phyloP scores from a whole-genome alignment of 1,140 invertebrate species.

The Chionoecetes opilio region DNA sequence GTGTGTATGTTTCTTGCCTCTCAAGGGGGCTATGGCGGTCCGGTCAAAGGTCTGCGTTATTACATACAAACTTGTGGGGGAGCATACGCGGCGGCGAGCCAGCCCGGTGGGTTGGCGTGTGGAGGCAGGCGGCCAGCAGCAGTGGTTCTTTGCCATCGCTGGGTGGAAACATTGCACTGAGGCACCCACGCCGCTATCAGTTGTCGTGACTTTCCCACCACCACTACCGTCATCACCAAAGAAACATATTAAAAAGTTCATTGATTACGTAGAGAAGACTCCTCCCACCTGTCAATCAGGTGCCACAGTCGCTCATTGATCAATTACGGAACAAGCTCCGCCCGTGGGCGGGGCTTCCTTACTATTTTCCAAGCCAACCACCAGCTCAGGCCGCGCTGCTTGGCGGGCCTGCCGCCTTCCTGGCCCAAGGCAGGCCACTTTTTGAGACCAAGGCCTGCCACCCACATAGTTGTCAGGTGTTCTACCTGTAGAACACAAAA shows the following conservation, averaged over 20 bases:
- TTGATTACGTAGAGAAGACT: constrained; percentile 68
- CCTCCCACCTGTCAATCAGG: constrained; percentile 75
- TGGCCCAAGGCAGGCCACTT: neutral
- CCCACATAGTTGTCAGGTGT: neutral
- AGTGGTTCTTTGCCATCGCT: neutral
- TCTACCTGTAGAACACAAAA: neutral
- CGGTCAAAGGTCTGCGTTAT: neutral
- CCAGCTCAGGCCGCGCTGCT: neutral
- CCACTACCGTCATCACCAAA: constrained; percentile 65
- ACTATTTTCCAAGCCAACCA: neutral
- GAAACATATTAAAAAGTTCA: constrained; percentile 74
- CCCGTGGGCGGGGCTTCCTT: constrained; percentile 64
- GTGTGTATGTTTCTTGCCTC: neutral
- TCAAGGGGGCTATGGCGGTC: neutral
- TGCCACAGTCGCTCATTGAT: constrained; percentile 74
- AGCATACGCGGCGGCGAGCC: neutral
- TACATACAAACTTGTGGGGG: neutral
- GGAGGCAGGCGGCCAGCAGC: neutral
- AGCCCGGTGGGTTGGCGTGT: neutral
- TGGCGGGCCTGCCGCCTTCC: neutral
- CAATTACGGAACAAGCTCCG: constrained; percentile 66
- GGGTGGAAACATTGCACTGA: neutral
- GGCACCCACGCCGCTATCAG: neutral
- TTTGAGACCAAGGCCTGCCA: neutral
- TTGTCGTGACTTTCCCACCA: constrained; percentile 45